Conservation (phyloP, 2,888 invertebrate species). For the Muscina levida region DNA sequence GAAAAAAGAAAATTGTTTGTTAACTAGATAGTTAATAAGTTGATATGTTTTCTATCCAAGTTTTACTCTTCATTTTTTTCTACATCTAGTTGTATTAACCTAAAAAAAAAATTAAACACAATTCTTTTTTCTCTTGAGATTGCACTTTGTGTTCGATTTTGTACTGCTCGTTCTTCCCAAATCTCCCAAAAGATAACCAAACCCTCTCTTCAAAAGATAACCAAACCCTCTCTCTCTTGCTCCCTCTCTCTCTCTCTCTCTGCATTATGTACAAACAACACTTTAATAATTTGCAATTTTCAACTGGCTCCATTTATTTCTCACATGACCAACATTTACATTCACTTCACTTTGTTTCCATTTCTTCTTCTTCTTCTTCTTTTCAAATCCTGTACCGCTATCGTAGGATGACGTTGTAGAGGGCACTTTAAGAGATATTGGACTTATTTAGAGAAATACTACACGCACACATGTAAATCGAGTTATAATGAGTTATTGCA, state of each 20-base stretch:
- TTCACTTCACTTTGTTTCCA: slow-evolving; percentile 69
- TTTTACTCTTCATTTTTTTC: neutral
- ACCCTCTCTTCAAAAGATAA: too few species aligned
- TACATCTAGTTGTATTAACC: slow-evolving; percentile 6
- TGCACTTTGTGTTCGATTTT: slow-evolving; percentile 17
- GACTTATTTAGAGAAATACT: slow-evolving; percentile 85
- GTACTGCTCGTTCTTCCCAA: neutral
- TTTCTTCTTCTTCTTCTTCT: slow-evolving; percentile 71
- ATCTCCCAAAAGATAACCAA: too few species aligned
- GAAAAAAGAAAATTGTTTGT: neutral
- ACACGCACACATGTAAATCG: neutral
- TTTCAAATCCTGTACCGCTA: slow-evolving; percentile 23
- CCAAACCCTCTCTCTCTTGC: too few species aligned
- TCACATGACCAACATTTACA: slow-evolving; percentile 40
- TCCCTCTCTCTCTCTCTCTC: neutral
- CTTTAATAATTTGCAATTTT: too few species aligned
- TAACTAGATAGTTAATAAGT: neutral
- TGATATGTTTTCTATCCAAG: slow-evolving; percentile 15
- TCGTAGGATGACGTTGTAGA: slow-evolving; percentile 95
- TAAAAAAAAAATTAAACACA: neutral
- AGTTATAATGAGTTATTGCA: too few species aligned
- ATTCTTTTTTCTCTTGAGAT: slow-evolving; percentile 1
- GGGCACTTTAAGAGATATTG: slow-evolving; percentile 95
- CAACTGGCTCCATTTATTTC: too few species aligned
- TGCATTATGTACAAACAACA: too few species aligned